These are phyloP conservation scores for Oreochromis tanganicae DNA, from an alignment of 2,113 vertebrate species.

Conservation along the genomic window DNA sequence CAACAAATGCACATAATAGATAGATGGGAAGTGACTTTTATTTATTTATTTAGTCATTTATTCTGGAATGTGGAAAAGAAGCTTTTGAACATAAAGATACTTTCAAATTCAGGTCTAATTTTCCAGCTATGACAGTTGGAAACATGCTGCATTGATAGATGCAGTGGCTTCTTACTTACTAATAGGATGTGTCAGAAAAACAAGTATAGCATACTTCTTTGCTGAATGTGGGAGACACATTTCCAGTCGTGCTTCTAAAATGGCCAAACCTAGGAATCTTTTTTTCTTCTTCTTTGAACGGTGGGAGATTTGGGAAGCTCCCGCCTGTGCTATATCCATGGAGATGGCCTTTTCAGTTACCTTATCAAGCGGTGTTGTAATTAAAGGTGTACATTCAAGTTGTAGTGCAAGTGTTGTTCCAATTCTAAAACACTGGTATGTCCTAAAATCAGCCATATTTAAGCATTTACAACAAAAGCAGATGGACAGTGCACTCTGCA, in stretches of 20 bases:
- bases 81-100: not conserved
- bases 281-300: not conserved
- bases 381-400: not conserved
- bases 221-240: not conserved
- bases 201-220: not conserved
- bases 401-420: not conserved
- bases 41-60: not conserved
- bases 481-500: not conserved
- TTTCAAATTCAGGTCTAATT: constrained; percentile 5
- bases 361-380: not conserved
- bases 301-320: not conserved
- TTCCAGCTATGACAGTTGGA: not conserved
- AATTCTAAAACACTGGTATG: not conserved
- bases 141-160: not conserved
- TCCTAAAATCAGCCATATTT: not conserved
- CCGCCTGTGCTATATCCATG: not conserved
- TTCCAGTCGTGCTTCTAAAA: not conserved
- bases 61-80: not conserved
- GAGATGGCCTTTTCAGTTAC: not conserved
- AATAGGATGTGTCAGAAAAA: not conserved
- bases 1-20: not conserved
- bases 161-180: not conserved
- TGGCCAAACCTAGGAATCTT: not conserved
- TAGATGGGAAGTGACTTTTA: not conserved
- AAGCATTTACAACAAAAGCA: not conserved